Evolutionary conservation across 2,888 invertebrate species (phyloP), one percentile per base, ranked within the genome.

Genomic region (Cybosia mesomella): DNA sequence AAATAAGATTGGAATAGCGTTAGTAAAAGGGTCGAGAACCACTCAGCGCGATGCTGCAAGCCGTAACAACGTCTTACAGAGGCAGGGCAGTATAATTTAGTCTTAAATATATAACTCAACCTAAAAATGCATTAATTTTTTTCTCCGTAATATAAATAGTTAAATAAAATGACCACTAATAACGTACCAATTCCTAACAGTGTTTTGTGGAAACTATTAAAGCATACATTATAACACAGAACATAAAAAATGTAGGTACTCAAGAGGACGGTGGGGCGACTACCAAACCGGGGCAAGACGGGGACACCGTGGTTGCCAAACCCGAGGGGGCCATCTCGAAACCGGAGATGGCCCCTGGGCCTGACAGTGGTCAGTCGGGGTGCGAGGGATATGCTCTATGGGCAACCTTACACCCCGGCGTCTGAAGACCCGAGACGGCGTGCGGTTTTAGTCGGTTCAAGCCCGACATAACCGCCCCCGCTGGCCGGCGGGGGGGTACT

Each of bases 91-190:
- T 68, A 64, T 21, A 70, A 69, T 64, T 32, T 70, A 10, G 62
- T 71, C 79, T 79, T 83, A 77, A 73, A 68, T 15, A 68, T 39
- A 74, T 72, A 81, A 84, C 81, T 79, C 79, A 77, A 81, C 77
- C 83, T 86, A 86, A 85, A 86, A 85, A 86, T 85, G 85, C 86
- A 85, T 77, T 79, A 69, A 68, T 72, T 72, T 74, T 64, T 69
- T 57, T 65, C 67, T 67, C 67, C 66, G 60, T 67, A 64, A 72
- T 68, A 74, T 80, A 72, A 80, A 81, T 81, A 81, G 69, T 77
- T 81, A 80, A 80, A 80, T 78, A 76, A 79, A 75, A 74, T 71
- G 60, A 72, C 69, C 68, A 76, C 67, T 73, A 80, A 72, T 72
- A 72, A 75, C 73, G 34, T 66, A 71, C 75, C 79, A 73, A 79